Evolutionary conservation across 2,113 vertebrate species (phyloP).

Genomic region (Apistogramma diplotaenia): DNA sequence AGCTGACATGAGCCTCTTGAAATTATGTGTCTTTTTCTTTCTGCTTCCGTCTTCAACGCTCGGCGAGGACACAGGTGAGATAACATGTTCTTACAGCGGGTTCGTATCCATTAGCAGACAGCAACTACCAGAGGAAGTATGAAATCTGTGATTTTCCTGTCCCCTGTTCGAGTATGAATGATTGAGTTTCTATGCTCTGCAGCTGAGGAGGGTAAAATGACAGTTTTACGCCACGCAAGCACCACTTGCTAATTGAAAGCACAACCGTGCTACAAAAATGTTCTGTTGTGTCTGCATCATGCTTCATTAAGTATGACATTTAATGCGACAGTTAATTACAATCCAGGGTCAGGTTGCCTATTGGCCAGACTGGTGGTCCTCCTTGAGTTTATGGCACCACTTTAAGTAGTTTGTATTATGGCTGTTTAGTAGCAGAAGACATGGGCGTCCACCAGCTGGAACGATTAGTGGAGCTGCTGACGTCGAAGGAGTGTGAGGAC

Average conservation of each 20-base stretch:
- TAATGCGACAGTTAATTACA: background rate
- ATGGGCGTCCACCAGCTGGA: conserved; percentile 65
- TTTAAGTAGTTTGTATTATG: background rate
- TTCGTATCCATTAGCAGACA: background rate
- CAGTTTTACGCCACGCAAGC: conserved; percentile 10
- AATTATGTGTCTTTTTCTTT: background rate
- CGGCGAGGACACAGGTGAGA: conserved; percentile 75
- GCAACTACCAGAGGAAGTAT: background rate
- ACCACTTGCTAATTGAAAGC: conserved; percentile 36
- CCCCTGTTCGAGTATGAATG: conserved; percentile 25
- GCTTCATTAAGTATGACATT: conserved; percentile 13
- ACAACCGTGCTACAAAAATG: background rate
- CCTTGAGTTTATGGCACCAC: background rate
- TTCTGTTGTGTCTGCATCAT: conserved; percentile 13
- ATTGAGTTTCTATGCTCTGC: conserved; percentile 29
- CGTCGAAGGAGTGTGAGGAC: conserved; percentile 67
- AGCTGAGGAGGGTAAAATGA: background rate
- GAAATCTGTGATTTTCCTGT: conserved; percentile 4
- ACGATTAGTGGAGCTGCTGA: conserved; percentile 72
- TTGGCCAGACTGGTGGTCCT: background rate
- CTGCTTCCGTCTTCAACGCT: conserved; percentile 4
- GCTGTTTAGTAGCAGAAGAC: conserved; percentile 64
- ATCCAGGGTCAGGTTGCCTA: background rate
- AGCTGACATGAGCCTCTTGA: conserved; percentile 30
- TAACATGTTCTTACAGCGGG: background rate